phyloP scores from a whole-genome alignment of 1,140 invertebrate genomes.

The Lineus longissimus region DNA sequence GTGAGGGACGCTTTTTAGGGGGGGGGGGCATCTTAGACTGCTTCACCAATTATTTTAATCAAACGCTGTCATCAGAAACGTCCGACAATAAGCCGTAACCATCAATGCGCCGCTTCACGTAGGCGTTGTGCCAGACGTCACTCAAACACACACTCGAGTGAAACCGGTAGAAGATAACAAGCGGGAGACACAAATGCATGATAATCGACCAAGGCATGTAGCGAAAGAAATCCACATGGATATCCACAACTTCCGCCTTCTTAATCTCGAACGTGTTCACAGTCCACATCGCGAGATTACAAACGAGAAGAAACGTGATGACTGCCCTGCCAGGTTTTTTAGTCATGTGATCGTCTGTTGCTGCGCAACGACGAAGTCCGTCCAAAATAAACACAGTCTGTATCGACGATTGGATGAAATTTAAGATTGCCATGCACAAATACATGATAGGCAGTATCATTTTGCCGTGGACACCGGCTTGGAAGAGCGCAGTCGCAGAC shows the following conservation, averaged over 20 bases:
- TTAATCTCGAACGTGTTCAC: conserved; percentile 89
- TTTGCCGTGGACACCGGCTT: background rate
- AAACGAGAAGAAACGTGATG: conserved; percentile 73
- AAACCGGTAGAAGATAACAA: conserved; percentile 95
- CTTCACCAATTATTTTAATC: too few relatives aligned
- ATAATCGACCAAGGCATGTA: conserved; percentile 98
- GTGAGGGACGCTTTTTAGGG: too few relatives aligned
- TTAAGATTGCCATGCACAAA: background rate
- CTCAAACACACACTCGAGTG: conserved; percentile 94
- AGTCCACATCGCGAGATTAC: conserved; percentile 77
- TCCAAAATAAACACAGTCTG: conserved; percentile 95
- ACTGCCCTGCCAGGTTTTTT: conserved; percentile 72
- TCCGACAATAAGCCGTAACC: too few relatives aligned
- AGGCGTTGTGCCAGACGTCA: conserved; percentile 95
- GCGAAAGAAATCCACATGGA: conserved; percentile 77
- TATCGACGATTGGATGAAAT: conserved; percentile 9
- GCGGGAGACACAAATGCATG: conserved; percentile 89
- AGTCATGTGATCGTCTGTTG: conserved; percentile 40
- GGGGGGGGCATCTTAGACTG: too few relatives aligned
- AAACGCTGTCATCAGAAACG: too few relatives aligned
- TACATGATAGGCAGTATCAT: background rate
- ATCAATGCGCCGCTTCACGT: conserved; percentile 59
- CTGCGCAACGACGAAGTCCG: conserved; percentile 62
- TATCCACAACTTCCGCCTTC: conserved; percentile 47
- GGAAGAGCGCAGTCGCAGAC: background rate